Evolutionary conservation across 2,113 vertebrate genomes (phyloP).

Genomic region (Tiliqua scincoides): DNA sequence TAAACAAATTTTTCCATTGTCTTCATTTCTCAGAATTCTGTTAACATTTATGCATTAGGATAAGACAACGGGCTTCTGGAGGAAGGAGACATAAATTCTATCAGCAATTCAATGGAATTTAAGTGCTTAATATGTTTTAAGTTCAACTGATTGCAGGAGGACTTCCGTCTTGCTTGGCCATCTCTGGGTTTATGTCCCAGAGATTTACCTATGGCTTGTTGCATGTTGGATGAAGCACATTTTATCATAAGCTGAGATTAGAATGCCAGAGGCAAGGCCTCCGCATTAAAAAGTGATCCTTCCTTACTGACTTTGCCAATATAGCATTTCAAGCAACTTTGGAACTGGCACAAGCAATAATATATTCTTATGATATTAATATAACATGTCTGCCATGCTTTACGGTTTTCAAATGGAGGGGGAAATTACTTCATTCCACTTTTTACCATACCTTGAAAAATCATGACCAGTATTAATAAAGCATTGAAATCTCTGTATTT

Average conservation of each 20-base stretch:
- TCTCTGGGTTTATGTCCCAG: neutral
- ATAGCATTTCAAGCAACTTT: conserved; percentile 12
- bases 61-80: neutral
- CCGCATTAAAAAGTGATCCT: conserved; percentile 21
- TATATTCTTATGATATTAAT: conserved; percentile 22
- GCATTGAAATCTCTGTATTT: conserved; percentile 64
- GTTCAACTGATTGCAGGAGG: neutral
- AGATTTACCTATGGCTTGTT: neutral
- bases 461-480: conserved; percentile 42
- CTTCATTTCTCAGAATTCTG: neutral
- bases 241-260: neutral
- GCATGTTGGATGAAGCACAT: neutral
- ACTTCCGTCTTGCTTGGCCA: neutral
- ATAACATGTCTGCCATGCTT: conserved; percentile 36
- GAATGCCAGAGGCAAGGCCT: neutral
- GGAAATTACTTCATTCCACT: conserved; percentile 42
- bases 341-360: conserved; percentile 15
- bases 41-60: neutral
- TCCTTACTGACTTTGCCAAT: neutral
- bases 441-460: conserved; percentile 50
- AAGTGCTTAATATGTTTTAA: neutral
- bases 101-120: neutral
- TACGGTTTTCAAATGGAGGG: conserved; percentile 35
- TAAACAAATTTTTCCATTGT: neutral
- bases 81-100: neutral